phyloP scores from a whole-genome alignment of 2,113 vertebrate species.

The Tetrao urogallus region DNA sequence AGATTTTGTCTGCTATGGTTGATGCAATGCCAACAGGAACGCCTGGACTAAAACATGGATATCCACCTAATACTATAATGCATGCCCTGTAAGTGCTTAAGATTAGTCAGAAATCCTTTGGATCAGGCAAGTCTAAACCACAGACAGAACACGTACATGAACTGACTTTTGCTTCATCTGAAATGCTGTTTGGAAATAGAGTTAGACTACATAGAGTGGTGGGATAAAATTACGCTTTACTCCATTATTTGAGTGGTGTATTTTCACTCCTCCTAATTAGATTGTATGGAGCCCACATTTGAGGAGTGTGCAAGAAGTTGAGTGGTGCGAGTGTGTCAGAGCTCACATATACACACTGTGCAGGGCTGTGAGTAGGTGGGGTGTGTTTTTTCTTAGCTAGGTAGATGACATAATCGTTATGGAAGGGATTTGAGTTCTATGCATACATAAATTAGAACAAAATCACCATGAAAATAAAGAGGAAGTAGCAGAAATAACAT shows the following conservation, averaged over 20 bases:
- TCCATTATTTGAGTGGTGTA: not conserved
- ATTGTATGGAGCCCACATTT: not conserved
- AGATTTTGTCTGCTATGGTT: not conserved
- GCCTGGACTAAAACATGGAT: not conserved
- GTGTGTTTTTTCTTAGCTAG: not conserved
- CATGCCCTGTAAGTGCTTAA: not conserved
- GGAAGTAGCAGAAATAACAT: conserved; percentile 70
- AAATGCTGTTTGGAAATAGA: not conserved
- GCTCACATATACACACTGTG: not conserved
- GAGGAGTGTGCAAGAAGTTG: not conserved
- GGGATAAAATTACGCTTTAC: not conserved
- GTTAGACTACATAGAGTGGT: not conserved
- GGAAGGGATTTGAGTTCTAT: not conserved
- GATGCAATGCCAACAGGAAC: not conserved
- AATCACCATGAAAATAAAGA: conserved; percentile 62
- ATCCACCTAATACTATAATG: conserved; percentile 13
- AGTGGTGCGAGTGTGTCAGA: not conserved
- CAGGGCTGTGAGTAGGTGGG: not conserved
- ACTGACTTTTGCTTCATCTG: not conserved
- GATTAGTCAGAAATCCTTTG: conserved; percentile 32
- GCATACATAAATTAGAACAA: conserved; percentile 70
- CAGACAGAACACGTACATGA: not conserved
- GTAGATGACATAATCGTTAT: not conserved
- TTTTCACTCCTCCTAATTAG: not conserved
- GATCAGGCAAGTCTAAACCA: not conserved